Evolutionary conservation across 2,797 vertebrate species (phyloP).

Genomic region (Loris lydekkerianus): DNA sequence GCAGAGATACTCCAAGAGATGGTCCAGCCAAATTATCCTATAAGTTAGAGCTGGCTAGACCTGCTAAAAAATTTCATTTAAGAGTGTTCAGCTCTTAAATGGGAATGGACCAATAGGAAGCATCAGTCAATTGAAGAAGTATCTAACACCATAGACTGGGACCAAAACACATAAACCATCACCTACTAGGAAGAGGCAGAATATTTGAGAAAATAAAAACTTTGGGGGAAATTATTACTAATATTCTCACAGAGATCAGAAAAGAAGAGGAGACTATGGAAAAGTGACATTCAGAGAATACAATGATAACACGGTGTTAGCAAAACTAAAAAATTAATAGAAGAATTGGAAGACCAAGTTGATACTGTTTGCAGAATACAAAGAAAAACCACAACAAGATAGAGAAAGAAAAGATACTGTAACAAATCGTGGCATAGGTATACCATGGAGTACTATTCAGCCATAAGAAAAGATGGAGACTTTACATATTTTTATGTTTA

Average conservation of each 20-base stretch:
- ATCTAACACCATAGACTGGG: not conserved
- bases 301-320: not conserved
- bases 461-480: too few species aligned
- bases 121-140: not conserved
- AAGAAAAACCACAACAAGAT: not conserved
- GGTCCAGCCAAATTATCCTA: not conserved
- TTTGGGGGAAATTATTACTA: not conserved
- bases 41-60: not conserved
- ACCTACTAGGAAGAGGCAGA: not conserved
- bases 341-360: not conserved
- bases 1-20: not conserved
- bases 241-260: not conserved
- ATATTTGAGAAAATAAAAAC: conserved; percentile 18
- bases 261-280: not conserved
- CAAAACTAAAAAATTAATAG: not conserved
- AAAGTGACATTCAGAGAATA: conserved; percentile 6
- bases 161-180: not conserved
- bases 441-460: too few species aligned
- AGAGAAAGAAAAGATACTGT: not conserved
- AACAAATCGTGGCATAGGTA: too few species aligned
- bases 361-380: not conserved
- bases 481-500: too few species aligned
- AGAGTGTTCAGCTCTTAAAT: not conserved
- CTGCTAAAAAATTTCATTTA: not conserved
- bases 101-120: not conserved